Evolutionary conservation across 1,140 invertebrate species (phyloP).

Genomic region (Drosophila ohnishii): DNA sequence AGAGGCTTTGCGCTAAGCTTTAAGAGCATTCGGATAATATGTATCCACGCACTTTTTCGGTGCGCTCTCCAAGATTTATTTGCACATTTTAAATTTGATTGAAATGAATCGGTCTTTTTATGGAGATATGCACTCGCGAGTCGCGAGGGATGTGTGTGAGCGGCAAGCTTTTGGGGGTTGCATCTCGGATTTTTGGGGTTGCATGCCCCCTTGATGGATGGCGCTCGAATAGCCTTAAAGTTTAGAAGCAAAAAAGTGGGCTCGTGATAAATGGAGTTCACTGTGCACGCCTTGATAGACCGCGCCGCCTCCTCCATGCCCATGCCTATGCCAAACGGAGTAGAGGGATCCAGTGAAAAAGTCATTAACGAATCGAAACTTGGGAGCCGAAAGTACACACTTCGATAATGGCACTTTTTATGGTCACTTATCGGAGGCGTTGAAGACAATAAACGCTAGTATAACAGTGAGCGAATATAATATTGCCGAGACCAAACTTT

Average conservation of each 20-base stretch:
- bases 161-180: constrained; percentile 29
- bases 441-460: constrained; percentile 54
- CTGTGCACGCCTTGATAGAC: not conserved
- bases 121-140: constrained; percentile 50
- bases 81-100: constrained; percentile 72
- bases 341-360: constrained; percentile 13
- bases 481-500: constrained; percentile 21
- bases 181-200: constrained; percentile 14
- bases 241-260: constrained; percentile 34
- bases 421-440: constrained; percentile 61
- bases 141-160: not conserved
- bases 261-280: constrained; percentile 41
- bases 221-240: constrained; percentile 37
- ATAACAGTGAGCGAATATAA: constrained; percentile 36
- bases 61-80: constrained; percentile 57
- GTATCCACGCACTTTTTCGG: constrained; percentile 20
- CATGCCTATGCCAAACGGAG: not conserved
- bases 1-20: constrained; percentile 27
- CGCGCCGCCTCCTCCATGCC: not conserved
- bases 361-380: constrained; percentile 54
- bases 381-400: constrained; percentile 23
- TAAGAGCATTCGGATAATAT: constrained; percentile 25
- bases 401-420: constrained; percentile 59
- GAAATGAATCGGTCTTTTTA: constrained; percentile 68
- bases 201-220: constrained; percentile 51